phyloP scores from a whole-genome alignment of 2,113 vertebrate genomes.

The Suncus etruscus region DNA sequence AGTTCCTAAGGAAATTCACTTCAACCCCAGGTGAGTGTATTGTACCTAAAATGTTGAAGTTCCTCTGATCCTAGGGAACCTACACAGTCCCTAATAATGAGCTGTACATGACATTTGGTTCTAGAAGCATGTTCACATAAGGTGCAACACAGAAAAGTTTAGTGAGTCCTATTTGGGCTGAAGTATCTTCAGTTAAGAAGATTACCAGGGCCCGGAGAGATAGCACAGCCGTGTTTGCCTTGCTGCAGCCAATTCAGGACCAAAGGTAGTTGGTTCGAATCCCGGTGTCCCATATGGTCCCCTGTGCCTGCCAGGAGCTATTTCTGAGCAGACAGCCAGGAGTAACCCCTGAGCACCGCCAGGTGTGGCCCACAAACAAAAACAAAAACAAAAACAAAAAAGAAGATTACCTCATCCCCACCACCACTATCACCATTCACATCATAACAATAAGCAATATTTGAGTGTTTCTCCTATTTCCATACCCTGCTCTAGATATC shows the following conservation, averaged over 20 bases:
- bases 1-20: slow-evolving; percentile 84
- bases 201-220: no score
- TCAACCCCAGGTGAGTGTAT: slow-evolving; percentile 84
- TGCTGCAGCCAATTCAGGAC: no score
- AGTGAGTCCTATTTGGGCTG: neutral
- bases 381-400: no score
- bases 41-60: neutral
- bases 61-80: neutral
- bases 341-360: no score
- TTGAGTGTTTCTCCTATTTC: neutral
- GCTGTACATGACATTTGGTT: neutral
- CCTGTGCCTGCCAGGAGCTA: no score
- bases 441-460: neutral
- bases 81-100: neutral
- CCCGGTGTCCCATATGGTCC: no score
- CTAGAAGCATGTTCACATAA: neutral
- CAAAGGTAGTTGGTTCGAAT: no score
- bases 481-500: neutral
- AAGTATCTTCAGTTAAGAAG: neutral
- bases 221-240: no score
- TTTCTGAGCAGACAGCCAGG: no score
- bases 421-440: no score
- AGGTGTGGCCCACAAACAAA: no score
- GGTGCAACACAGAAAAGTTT: neutral
- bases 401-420: neutral